A percentile compares a stretch with the other conserved stretches of the same genome.
Evolutionary conservation across 2,113 vertebrate genomes (phyloP).

Genomic region (Podiceps cristatus): DNA sequence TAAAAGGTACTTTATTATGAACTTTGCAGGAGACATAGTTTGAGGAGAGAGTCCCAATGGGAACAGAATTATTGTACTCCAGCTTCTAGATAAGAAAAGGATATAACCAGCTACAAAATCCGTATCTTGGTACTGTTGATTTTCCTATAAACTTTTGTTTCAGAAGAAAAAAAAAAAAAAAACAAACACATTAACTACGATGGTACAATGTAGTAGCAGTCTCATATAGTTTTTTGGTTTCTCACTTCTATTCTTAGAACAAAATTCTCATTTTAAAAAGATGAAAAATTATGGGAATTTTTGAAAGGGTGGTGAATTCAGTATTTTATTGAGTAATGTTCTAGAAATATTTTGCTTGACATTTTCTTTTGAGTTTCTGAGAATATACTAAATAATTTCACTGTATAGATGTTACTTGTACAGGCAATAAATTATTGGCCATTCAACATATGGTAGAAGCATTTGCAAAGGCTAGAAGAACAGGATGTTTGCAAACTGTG

Average conservation of each 20-base stretch:
- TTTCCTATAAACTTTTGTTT: constrained; percentile 63
- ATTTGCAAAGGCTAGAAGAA: not conserved
- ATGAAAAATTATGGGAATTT: not conserved
- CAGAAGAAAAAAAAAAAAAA: constrained; percentile 20
- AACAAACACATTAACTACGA: not conserved
- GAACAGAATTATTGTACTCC: not conserved
- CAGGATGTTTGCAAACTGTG: not conserved
- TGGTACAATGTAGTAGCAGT: constrained; percentile 36
- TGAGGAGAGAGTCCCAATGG: not conserved
- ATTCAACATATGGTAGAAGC: not conserved
- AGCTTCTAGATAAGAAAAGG: not conserved
- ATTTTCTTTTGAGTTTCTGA: not conserved
- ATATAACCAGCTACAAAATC: not conserved
- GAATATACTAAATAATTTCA: not conserved
- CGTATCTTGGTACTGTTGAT: constrained; percentile 4
- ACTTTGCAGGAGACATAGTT: not conserved
- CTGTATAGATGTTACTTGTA: not conserved
- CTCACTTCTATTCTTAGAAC: constrained; percentile 40
- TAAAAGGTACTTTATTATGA: not conserved
- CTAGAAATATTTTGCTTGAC: not conserved
- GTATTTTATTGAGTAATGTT: not conserved
- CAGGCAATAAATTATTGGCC: not conserved
- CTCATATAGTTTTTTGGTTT: constrained; percentile 44
- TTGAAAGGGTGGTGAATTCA: not conserved
- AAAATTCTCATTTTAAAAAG: not conserved